A percentile compares a stretch with the other conserved stretches of the same genome.
Evolutionary conservation across 2,113 vertebrate species (phyloP).

Genomic region (Pyrgilauda ruficollis): DNA sequence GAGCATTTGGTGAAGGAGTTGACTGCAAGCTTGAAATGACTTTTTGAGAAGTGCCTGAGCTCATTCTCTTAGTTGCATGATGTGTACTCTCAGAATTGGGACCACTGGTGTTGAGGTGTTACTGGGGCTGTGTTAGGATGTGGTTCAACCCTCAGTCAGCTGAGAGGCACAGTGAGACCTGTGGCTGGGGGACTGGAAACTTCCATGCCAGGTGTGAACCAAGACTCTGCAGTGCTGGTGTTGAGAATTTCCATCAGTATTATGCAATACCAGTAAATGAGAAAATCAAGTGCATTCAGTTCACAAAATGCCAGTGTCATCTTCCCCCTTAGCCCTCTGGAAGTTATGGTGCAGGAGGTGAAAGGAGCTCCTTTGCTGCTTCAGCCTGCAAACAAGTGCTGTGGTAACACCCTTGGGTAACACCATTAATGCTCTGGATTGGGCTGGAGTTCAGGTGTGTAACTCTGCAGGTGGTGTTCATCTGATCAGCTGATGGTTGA

Average conservation of each 20-base stretch:
- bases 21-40: neutral
- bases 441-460: neutral
- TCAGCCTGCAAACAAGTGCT: neutral
- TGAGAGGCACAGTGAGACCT: rapidly evolving
- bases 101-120: neutral
- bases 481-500: neutral
- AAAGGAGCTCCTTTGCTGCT: neutral
- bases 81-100: neutral
- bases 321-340: neutral
- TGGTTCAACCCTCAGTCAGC: neutral
- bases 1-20: neutral
- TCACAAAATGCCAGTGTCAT: neutral
- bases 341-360: neutral
- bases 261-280: neutral
- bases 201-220: neutral
- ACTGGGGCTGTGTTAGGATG: neutral
- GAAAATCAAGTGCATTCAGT: neutral
- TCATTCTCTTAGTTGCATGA: rapidly evolving
- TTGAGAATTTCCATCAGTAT: neutral
- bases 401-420: neutral
- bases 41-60: neutral
- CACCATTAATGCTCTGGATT: neutral
- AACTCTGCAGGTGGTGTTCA: neutral
- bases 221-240: neutral
- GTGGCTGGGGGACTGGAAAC: neutral